Evolutionary conservation across 2,113 vertebrate genomes (phyloP).

Genomic region (Sylvietta virens): DNA sequence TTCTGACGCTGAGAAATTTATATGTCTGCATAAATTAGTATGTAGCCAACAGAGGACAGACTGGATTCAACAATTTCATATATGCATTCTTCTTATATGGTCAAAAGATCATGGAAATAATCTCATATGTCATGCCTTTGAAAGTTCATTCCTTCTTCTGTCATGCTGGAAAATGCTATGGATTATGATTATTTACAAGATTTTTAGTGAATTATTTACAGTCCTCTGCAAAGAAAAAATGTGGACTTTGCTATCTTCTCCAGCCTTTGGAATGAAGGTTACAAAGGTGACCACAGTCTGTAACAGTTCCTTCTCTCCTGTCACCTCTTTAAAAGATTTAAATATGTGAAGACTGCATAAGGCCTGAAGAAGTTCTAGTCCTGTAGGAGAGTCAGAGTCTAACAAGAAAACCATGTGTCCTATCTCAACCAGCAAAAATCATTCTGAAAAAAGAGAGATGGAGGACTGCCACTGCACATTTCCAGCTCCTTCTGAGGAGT

Average conservation of each 20-base stretch:
- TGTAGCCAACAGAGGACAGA: neutral
- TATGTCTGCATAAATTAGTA: neutral
- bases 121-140: neutral
- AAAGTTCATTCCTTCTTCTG: neutral
- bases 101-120: conserved; percentile 21
- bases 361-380: neutral
- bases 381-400: neutral
- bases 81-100: neutral
- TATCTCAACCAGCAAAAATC: neutral
- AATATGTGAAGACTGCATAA: neutral
- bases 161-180: neutral
- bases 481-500: neutral
- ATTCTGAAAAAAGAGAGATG: neutral
- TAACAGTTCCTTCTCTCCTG: neutral
- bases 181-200: neutral
- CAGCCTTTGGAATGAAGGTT: neutral
- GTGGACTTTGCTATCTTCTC: neutral
- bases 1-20: conserved; percentile 25
- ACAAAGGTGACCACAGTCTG: neutral
- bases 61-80: neutral
- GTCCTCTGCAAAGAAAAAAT: neutral
- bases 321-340: neutral
- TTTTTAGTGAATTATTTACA: neutral
- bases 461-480: neutral
- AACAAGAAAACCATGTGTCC: neutral